Conservation (phyloP, 30 jellyfish, hydroid and myxozoan species). For the Mastigias papua region DNA sequence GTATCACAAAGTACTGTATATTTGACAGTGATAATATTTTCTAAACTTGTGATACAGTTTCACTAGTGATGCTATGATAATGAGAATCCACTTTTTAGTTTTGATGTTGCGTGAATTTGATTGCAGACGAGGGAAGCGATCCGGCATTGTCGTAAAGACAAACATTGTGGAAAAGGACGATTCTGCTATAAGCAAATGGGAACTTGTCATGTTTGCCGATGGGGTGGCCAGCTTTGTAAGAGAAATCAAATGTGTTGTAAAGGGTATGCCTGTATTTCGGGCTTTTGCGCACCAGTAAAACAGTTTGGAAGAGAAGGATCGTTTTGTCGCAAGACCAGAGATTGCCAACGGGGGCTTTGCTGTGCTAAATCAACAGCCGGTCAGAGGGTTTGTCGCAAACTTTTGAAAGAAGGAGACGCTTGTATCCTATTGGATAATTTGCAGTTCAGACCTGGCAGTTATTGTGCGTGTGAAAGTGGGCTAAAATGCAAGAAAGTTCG, state of each 20-base stretch:
- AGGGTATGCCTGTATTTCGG: conserved; percentile 92
- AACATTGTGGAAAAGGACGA: conserved; percentile 83
- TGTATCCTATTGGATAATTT: conserved; percentile 73
- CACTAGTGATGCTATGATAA: too few relatives aligned
- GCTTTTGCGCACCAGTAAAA: conserved; percentile 73
- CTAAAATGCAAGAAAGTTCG: conserved; percentile 81
- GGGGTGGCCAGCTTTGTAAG: conserved; percentile 86
- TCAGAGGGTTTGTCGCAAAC: conserved; percentile 70
- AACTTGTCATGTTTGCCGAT: conserved; percentile 85
- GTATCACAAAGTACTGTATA: too few relatives aligned
- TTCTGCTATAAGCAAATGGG: conserved; percentile 80
- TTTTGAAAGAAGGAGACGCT: conserved; percentile 81
- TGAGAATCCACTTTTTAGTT: too few relatives aligned
- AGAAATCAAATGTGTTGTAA: conserved; percentile 96
- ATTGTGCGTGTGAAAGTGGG: conserved; percentile 87
- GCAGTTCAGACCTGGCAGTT: conserved; percentile 40
- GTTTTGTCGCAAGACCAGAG: conserved; percentile 81
- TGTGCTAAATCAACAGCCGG: conserved; percentile 85
- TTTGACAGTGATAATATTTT: too few relatives aligned
- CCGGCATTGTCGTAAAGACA: conserved; percentile 88
- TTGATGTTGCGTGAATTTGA: background rate
- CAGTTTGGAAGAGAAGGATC: conserved; percentile 78
- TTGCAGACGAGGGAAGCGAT: conserved; percentile 17
- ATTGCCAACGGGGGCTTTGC: conserved; percentile 93
- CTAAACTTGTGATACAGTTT: too few relatives aligned